phyloP scores from a whole-genome alignment of 2,113 vertebrate genomes.

The Mystacornis crossleyi region DNA sequence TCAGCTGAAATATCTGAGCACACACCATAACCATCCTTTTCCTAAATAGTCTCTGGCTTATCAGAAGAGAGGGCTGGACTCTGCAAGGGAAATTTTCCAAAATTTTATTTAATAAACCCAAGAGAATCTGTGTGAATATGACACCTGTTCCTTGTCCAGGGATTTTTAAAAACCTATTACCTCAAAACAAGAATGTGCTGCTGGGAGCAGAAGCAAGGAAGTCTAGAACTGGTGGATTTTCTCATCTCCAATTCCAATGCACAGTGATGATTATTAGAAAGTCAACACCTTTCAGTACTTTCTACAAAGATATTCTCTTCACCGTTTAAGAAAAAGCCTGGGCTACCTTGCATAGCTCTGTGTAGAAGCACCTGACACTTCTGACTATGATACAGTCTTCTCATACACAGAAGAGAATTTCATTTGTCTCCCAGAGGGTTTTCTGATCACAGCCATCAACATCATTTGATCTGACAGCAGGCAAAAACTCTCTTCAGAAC shows the following conservation, averaged over 20 bases:
- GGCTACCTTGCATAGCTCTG: not conserved
- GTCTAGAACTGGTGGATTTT: not conserved
- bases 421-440: not conserved
- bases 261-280: not conserved
- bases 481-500: not conserved
- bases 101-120: not conserved
- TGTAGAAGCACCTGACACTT: not conserved
- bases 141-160: not conserved
- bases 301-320: not conserved
- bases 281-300: not conserved
- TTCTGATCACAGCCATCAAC: not conserved
- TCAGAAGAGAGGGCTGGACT: not conserved
- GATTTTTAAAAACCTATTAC: not conserved
- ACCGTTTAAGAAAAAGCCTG: not conserved
- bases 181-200: not conserved
- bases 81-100: not conserved
- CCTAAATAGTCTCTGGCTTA: not conserved
- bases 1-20: not conserved
- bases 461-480: conserved; percentile 1
- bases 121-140: not conserved
- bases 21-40: not conserved
- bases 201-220: not conserved
- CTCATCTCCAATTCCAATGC: not conserved
- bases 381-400: not conserved
- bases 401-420: not conserved